These are phyloP conservation scores for Bombus consobrinus DNA, from an alignment of 1,140 invertebrate genomes.

Conservation along the genomic window DNA sequence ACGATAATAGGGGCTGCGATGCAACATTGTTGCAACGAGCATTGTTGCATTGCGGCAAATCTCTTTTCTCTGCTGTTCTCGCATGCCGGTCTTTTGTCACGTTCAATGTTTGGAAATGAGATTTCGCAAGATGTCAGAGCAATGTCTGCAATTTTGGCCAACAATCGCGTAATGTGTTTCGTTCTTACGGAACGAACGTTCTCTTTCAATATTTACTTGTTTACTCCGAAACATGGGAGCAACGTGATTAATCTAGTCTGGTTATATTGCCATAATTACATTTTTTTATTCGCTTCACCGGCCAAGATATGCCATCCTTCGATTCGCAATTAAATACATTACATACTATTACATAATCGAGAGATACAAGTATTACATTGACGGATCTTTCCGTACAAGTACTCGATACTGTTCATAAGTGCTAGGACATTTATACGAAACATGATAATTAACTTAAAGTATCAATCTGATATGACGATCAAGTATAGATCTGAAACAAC, in stretches of 20 bases:
- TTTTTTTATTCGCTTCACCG: neutral
- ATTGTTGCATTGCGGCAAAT: too few species aligned
- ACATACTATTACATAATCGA: neutral
- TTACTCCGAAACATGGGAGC: neutral
- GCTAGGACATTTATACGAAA: too few species aligned
- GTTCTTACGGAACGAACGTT: neutral
- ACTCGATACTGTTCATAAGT: too few species aligned
- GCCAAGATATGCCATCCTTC: neutral
- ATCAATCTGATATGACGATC: too few species aligned
- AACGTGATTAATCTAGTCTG: neutral
- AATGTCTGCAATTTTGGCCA: neutral
- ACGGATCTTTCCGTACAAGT: too few species aligned
- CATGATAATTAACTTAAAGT: too few species aligned
- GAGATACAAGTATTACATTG: neutral
- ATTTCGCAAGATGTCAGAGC: neutral
- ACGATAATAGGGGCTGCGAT: neutral
- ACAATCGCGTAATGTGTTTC: neutral
- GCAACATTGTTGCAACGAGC: too few species aligned
- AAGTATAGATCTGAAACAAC: too few species aligned
- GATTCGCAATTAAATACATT: neutral
- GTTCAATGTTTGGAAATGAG: neutral
- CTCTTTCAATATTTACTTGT: neutral
- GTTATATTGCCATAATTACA: conserved; percentile 5
- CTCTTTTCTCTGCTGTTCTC: too few species aligned
- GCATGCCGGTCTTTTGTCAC: neutral